Conservation (phyloP, 1,140 invertebrate species). For the Trinorchestia longiramus region DNA sequence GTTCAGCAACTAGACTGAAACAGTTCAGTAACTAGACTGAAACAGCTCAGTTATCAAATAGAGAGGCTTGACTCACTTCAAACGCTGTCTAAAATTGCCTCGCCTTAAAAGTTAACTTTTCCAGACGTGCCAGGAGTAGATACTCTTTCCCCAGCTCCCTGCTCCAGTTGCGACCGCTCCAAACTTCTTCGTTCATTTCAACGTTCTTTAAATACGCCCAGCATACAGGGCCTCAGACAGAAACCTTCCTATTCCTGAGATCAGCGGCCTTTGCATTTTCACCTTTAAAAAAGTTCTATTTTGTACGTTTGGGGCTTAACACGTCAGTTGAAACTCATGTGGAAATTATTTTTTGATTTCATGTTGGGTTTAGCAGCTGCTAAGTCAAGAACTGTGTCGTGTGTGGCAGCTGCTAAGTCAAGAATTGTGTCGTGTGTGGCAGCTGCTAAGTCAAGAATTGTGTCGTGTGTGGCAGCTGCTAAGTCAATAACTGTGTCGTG, state of each 20-base stretch:
- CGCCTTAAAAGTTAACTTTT: background rate
- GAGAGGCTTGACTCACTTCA: background rate
- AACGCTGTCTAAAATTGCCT: background rate
- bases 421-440: no score
- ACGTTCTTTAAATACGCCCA: background rate
- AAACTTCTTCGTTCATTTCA: background rate
- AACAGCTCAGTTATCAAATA: no score
- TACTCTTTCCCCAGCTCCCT: background rate
- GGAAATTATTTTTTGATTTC: no score
- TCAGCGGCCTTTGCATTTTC: background rate
- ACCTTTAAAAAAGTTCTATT: background rate
- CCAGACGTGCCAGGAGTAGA: background rate
- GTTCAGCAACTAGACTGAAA: no score
- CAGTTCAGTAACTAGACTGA: no score
- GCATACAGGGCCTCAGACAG: background rate
- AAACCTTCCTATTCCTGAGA: background rate
- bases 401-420: no score
- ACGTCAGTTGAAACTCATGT: no score
- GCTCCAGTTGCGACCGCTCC: background rate
- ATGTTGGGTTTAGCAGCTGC: background rate
- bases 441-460: no score
- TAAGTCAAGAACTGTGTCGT: no score
- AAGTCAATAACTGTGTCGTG: no score
- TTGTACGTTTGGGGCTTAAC: background rate
- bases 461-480: no score